Evolutionary conservation across 2,797 vertebrate species (phyloP), one percentile per base, ranked within the genome.

Genomic region (Acanthis flammea): DNA sequence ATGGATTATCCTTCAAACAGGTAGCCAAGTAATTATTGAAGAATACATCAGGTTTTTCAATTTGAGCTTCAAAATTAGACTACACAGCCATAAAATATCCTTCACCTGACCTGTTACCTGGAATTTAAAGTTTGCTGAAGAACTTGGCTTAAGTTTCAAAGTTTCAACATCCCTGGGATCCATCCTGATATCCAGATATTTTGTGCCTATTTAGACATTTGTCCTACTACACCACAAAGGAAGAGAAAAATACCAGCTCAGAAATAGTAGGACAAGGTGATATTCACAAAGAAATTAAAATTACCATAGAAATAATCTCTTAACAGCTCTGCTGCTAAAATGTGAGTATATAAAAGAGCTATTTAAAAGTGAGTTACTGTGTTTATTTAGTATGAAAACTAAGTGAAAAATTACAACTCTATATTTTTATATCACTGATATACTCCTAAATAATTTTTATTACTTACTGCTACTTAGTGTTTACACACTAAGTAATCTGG

Each of bases 1-100:
- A 94, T 57, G 51, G 89, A 94, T 90, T 92, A 91, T 27, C 77
- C 79, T 80, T 92, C 85, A 90, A 73, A 80, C 48, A 84, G 73
- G 85, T 57, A 94, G 93, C 25, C 82, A 70, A 83, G 66, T 50
- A 84, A 86, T 83, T 92, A 92, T 11, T 90, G 91, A 96, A 91
- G 89, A 86, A 92, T 50, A 86, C 62, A 75, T 42, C 25, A 80
- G 33, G 35, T 65, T 93, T 90, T 88, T 30, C 84, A 75, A 44
- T 63, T 44, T 72, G 80, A 50, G 70, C 62, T 94, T 79, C 85
- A 72, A 70, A 94, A 73, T 68, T 13, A 62, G 66, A 80, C 68
- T 74, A 61, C 21, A 35, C 6, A 53, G 33, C 12, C 71, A 45
- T 8, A 47, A 54, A 54, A 65, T 35, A 74, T 11, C 72, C 84